phyloP scores from a whole-genome alignment of 2,113 vertebrate species.

The Rhinopomastus cyanomelas region DNA sequence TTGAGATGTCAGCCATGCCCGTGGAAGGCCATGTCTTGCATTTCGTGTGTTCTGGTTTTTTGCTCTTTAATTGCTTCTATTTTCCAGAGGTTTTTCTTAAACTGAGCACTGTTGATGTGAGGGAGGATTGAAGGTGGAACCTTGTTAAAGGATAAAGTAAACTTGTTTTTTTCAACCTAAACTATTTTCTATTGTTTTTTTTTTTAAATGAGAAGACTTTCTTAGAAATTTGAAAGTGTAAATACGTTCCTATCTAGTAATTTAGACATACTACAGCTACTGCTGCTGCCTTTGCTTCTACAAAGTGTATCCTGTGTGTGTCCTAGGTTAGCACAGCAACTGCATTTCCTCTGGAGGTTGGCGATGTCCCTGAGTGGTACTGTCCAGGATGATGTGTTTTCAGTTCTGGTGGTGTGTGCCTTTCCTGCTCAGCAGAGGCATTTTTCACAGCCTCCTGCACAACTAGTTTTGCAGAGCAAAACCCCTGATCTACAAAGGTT shows the following conservation, averaged over 20 bases:
- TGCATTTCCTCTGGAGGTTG: background rate
- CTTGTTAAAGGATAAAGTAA: background rate
- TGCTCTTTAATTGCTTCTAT: background rate
- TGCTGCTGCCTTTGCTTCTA: background rate
- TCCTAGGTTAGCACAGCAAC: background rate
- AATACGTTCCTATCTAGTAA: background rate
- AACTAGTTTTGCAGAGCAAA: background rate
- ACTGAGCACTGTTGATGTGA: background rate
- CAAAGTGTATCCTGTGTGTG: rapidly evolving
- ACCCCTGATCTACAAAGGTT: background rate
- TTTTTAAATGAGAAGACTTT: background rate
- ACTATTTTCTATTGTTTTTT: background rate
- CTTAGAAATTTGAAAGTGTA: background rate
- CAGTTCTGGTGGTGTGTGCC: no score
- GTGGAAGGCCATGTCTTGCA: background rate
- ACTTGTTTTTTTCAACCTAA: background rate
- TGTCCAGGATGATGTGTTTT: background rate
- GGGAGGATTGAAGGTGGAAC: background rate
- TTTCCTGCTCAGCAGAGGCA: background rate
- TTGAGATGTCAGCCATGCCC: background rate
- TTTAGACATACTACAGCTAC: background rate
- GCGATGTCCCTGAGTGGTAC: background rate
- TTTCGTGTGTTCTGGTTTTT: background rate
- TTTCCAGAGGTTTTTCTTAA: background rate
- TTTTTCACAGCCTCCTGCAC: background rate